Evolutionary conservation across 2,888 invertebrate species (phyloP).

Genomic region (Trichacis sp.): DNA sequence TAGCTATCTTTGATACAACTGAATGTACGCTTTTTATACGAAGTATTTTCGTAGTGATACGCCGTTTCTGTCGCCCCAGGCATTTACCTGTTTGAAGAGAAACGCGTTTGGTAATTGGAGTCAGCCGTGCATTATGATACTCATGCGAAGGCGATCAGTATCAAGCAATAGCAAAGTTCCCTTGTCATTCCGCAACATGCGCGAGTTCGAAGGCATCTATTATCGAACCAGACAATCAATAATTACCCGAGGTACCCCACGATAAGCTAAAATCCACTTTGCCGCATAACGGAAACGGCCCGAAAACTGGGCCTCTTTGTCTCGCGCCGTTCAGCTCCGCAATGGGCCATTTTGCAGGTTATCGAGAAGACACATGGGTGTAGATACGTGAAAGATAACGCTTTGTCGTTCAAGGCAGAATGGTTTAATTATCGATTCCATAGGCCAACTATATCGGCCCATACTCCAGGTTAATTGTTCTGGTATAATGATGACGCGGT

Average conservation of each 20-base stretch:
- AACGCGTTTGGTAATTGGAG: constrained; percentile 31
- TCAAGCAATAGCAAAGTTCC: constrained; percentile 20
- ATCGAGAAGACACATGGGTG: constrained; percentile 60
- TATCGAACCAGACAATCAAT: constrained; percentile 58
- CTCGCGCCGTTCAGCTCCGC: constrained; percentile 27
- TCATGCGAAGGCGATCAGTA: constrained; percentile 32
- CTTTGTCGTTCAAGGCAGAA: constrained; percentile 42
- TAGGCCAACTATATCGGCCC: constrained; percentile 34
- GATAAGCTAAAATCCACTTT: constrained; percentile 54
- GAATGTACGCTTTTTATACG: too few relatives aligned
- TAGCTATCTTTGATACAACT: too few relatives aligned
- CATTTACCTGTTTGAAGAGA: constrained; percentile 22
- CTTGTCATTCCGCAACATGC: constrained; percentile 26
- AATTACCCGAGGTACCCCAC: constrained; percentile 59
- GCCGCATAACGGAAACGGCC: constrained; percentile 28
- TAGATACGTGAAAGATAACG: constrained; percentile 62
- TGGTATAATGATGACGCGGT: neutral
- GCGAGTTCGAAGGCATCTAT: constrained; percentile 46
- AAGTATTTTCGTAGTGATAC: neutral
- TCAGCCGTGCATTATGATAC: constrained; percentile 17
- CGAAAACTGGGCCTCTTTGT: constrained; percentile 16
- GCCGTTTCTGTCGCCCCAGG: constrained; percentile 22
- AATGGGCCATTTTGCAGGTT: constrained; percentile 60
- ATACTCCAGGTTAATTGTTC: constrained; percentile 1
- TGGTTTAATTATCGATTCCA: constrained; percentile 50